These are phyloP conservation scores for Aurelia sp. DNA, from an alignment of 30 jellyfish, hydroid and myxozoan species.

Conservation along the genomic window DNA sequence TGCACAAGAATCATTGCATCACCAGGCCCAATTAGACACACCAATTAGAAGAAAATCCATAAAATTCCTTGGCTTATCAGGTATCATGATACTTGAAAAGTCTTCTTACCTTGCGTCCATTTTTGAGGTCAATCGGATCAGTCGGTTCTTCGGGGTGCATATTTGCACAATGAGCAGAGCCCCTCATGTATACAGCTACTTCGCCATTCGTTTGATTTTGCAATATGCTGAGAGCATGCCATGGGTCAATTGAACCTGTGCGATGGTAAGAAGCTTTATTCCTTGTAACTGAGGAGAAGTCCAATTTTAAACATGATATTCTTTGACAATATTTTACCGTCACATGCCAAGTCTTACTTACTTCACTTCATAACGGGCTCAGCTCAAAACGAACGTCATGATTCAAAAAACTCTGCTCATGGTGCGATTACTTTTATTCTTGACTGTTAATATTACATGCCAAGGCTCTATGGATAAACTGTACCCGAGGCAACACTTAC, in stretches of 20 bases:
- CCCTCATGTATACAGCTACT: constrained; percentile 58
- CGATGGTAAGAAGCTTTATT: not conserved
- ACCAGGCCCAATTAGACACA: no score
- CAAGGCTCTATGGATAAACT: no score
- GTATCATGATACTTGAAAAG: not conserved
- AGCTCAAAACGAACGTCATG: no score
- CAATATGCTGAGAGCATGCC: constrained; percentile 72
- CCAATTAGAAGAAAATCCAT: no score
- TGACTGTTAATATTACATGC: no score
- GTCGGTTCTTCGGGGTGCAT: constrained; percentile 69
- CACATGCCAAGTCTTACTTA: no score
- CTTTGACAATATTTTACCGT: no score
- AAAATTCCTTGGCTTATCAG: not conserved
- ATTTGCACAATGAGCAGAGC: constrained; percentile 77
- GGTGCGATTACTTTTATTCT: no score
- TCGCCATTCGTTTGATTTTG: constrained; percentile 57
- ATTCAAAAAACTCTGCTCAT: no score
- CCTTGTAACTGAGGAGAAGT: not conserved
- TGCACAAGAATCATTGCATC: no score
- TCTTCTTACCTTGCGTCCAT: constrained; percentile 54
- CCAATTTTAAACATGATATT: not conserved
- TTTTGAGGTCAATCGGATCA: constrained; percentile 49
- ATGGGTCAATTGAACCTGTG: constrained; percentile 83
- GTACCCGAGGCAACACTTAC: no score
- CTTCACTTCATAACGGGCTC: no score